Percentiles rank a stretch among this genome's conserved stretches.
phyloP scores from a whole-genome alignment of 1,140 invertebrate species.

The Zaprionus vittiger region DNA sequence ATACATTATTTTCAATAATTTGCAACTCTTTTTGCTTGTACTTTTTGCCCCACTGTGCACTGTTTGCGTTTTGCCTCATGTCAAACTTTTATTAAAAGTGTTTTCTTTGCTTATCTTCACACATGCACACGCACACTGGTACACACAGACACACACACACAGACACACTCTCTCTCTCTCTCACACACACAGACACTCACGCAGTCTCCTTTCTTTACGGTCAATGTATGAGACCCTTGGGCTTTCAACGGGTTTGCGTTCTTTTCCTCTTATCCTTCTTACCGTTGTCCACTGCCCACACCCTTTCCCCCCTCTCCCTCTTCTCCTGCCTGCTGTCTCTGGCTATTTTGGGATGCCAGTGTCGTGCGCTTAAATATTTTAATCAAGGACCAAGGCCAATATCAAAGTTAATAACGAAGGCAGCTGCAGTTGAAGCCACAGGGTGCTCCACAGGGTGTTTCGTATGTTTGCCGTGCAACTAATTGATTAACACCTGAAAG shows the following conservation, averaged over 20 bases:
- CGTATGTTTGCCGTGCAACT: conserved; percentile 6
- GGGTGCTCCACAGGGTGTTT: neutral
- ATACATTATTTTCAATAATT: neutral
- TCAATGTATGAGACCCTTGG: conserved; percentile 41
- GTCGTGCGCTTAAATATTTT: conserved; percentile 50
- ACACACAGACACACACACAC: neutral
- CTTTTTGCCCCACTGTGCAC: conserved; percentile 30
- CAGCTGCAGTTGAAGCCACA: neutral
- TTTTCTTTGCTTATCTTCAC: conserved; percentile 53
- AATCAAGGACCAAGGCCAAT: conserved; percentile 43
- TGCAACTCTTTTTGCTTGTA: neutral
- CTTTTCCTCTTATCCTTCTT: conserved; percentile 8
- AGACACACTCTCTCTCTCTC: neutral
- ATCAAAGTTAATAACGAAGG: conserved; percentile 25
- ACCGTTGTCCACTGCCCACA: neutral
- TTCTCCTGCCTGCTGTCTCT: neutral
- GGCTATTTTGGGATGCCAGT: conserved; percentile 25
- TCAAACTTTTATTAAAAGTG: conserved; percentile 62
- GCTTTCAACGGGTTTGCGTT: conserved; percentile 12
- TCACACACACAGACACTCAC: conserved; percentile 4
- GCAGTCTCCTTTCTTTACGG: conserved; percentile 36
- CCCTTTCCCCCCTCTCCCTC: neutral
- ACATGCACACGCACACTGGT: conserved; percentile 14
- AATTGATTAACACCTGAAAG: conserved; percentile 67
- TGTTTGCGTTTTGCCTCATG: conserved; percentile 25